phyloP scores from a whole-genome alignment of 1,140 invertebrate genomes.

The Zaprionus capensis region DNA sequence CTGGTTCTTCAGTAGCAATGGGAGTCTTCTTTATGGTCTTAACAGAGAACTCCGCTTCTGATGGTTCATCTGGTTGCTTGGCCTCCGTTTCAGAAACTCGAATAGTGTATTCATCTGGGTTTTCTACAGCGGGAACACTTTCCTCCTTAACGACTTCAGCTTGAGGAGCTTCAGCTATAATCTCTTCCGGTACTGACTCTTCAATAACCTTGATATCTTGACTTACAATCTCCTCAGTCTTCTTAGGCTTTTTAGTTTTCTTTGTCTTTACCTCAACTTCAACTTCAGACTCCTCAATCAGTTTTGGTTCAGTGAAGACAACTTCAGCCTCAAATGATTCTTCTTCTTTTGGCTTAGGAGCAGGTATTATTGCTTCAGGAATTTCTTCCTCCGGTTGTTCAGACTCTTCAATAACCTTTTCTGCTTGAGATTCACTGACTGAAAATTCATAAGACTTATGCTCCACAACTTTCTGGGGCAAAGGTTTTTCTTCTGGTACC shows the following conservation, averaged over 20 bases:
- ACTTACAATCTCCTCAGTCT: constrained; percentile 65
- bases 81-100: constrained; percentile 33
- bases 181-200: constrained; percentile 48
- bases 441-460: constrained; percentile 69
- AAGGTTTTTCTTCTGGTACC: constrained; percentile 38
- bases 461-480: constrained; percentile 67
- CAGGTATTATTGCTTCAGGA: constrained; percentile 61
- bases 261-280: constrained; percentile 69
- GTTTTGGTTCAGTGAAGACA: constrained; percentile 66
- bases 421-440: constrained; percentile 60
- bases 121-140: constrained; percentile 42
- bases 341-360: constrained; percentile 65
- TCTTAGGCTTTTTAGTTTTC: constrained; percentile 84
- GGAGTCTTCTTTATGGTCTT: constrained; percentile 62
- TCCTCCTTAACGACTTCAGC: constrained; percentile 32
- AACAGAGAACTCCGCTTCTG: constrained; percentile 57
- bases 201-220: constrained; percentile 70
- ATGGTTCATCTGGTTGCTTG: constrained; percentile 35
- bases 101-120: constrained; percentile 50
- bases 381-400: constrained; percentile 55
- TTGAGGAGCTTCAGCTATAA: constrained; percentile 30
- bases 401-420: constrained; percentile 40
- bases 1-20: constrained; percentile 64
- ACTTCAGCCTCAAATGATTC: constrained; percentile 62
- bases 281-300: constrained; percentile 74